Base-by-base conservation (phyloP, 2,888 invertebrate species). In the Thera britannica region DNA sequence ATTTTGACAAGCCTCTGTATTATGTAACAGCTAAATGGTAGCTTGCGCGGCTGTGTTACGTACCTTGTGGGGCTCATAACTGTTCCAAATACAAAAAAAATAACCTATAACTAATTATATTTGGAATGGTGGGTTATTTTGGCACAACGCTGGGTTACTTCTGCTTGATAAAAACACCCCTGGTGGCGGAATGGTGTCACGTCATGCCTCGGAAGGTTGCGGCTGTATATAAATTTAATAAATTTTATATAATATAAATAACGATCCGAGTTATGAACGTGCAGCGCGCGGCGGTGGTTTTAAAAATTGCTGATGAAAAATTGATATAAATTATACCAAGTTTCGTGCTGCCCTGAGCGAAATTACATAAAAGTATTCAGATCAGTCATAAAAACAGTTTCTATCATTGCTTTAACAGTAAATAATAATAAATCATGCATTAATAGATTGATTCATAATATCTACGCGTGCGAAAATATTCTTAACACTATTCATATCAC, bases 31-130 rank as follows among this genome's bases (percentile, higher is more conserved):
- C 90, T 90, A 87, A 87, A 88, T 83, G 78, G 82, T 87, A 88
- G 90, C 88, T 90, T 90, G 85, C 87, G 91, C 90, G 92, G 90
- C 91, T 92, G 92, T 93, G 92, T 92, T 84, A 86, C 90, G 91
- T 92, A 86, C 88, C 86, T 88, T 72, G 83, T 90, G 90, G 92
- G 92, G 92, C 91, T 90, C 77, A 46, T 6, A 36, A 76, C 79
- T 80, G 79, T 87, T 86, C 83, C 85, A 83, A 88, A 82, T 70
- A 69, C 62, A 73, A 75, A 71, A 78, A 56, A 77, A 74, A 75
- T 72, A 74, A 72, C 65, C 62, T 57, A 67, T 68, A 66, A 72
- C 65, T 72, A 72, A 84, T 84, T 86, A 2, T 7, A 23, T 57
- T 58, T 58, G 84, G 80, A 79, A 83, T 77, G 80, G 81, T 80